Percentiles rank a stretch among this genome's conserved stretches.
phyloP scores from a whole-genome alignment of 2,888 invertebrate species.

The Hemicrepidius hirtus region DNA sequence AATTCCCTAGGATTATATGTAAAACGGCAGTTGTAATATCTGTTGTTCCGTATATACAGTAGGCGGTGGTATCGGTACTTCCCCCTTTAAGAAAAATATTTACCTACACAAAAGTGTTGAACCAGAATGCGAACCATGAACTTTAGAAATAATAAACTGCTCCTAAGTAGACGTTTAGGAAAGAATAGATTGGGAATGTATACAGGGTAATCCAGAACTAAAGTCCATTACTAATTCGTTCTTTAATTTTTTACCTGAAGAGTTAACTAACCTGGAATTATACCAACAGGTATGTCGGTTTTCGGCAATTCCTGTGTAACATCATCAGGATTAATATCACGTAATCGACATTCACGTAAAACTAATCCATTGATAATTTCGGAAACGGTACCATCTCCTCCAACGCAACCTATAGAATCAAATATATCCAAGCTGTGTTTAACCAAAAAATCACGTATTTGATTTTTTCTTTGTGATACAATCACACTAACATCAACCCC shows the following conservation, averaged over 20 bases:
- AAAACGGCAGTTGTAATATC: constrained; percentile 87
- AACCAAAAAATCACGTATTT: constrained; percentile 82
- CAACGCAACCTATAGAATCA: constrained; percentile 86
- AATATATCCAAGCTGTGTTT: constrained; percentile 75
- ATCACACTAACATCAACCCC: constrained; percentile 80
- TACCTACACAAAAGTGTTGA: no score
- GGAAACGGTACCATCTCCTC: constrained; percentile 91
- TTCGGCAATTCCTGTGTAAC: constrained; percentile 72
- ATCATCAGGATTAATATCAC: constrained; percentile 74
- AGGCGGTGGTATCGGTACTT: constrained; percentile 86
- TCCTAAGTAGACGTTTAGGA: no score
- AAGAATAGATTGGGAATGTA: no score
- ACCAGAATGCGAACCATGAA: no score
- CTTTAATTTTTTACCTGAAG: no score
- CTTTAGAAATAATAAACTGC: no score
- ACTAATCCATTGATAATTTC: constrained; percentile 87
- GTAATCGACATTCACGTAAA: constrained; percentile 74
- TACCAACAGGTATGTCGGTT: constrained; percentile 76
- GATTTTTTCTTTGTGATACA: constrained; percentile 84
- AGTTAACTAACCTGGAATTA: constrained; percentile 72
- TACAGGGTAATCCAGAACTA: no score
- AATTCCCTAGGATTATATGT: constrained; percentile 86
- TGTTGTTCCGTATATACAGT: constrained; percentile 85
- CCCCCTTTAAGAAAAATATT: constrained; percentile 71
- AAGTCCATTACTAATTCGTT: no score